phyloP scores from a whole-genome alignment of 2,113 vertebrate genomes.

The Mola mola region DNA sequence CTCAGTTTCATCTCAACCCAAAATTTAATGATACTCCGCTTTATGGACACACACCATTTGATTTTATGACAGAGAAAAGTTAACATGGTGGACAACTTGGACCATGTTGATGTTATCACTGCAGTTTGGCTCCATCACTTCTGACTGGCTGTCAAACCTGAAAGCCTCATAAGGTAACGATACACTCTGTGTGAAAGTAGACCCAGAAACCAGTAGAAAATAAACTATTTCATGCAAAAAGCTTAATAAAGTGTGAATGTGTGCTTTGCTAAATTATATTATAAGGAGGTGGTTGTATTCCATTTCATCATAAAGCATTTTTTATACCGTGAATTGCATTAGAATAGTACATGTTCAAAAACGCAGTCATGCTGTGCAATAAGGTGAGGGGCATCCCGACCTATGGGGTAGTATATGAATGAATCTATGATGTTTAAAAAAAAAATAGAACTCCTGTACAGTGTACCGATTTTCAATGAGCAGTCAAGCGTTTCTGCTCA shows the following conservation, averaged over 20 bases:
- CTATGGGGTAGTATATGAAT: slow-evolving; percentile 1
- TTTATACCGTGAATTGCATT: neutral
- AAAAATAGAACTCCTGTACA: slow-evolving; percentile 14
- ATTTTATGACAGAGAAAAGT: slow-evolving; percentile 47
- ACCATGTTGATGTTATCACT: slow-evolving; percentile 59
- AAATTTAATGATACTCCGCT: slow-evolving; percentile 33
- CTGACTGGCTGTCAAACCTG: slow-evolving; percentile 23
- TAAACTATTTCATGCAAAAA: neutral
- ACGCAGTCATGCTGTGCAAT: neutral
- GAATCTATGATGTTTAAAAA: slow-evolving; percentile 3
- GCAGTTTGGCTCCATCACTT: slow-evolving; percentile 40
- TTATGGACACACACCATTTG: slow-evolving; percentile 45
- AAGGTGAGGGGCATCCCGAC: neutral
- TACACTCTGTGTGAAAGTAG: slow-evolving; percentile 1
- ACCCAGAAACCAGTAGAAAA: neutral
- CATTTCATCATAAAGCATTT: neutral
- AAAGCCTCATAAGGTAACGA: slow-evolving; percentile 24
- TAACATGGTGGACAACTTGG: slow-evolving; percentile 42
- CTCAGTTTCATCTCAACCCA: slow-evolving; percentile 52
- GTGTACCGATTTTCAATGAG: slow-evolving; percentile 58
- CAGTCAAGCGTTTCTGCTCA: slow-evolving; percentile 43
- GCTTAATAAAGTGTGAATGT: too few species aligned
- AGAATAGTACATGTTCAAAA: neutral
- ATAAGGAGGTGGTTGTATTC: too few species aligned
- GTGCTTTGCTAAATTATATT: too few species aligned